Conservation (phyloP, 2,797 vertebrate genomes). For the Chrysocyon brachyurus region DNA sequence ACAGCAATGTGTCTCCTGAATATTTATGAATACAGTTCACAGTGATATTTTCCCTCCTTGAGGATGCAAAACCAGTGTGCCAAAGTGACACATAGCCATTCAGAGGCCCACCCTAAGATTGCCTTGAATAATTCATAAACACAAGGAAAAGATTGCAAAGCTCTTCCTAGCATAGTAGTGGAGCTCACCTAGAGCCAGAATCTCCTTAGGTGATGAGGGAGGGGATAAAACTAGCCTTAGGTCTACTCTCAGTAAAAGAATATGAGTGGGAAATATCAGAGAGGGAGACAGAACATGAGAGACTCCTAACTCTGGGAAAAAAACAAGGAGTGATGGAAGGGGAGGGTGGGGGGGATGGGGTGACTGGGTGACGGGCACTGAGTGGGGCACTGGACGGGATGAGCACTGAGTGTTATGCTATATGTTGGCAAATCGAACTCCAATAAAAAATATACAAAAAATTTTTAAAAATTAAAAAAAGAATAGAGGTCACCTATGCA, state of each 20-base stretch:
- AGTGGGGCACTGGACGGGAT: no score
- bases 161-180: neutral
- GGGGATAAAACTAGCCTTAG: neutral
- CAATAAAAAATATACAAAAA: no score
- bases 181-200: neutral
- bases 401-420: no score
- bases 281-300: no score
- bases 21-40: neutral
- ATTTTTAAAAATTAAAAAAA: neutral
- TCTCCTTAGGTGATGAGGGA: neutral
- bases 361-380: no score
- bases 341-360: no score
- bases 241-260: neutral
- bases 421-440: no score
- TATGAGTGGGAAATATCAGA: no score
- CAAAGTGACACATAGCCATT: neutral
- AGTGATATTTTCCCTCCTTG: neutral
- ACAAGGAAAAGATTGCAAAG: neutral
- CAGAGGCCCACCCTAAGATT: neutral
- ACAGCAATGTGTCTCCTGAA: neutral
- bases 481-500: neutral
- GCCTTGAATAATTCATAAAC: conserved; percentile 6
- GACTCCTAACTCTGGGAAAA: no score
- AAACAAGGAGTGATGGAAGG: no score
- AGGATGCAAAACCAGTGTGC: neutral